These are phyloP conservation scores for Leucoma salicis DNA, from an alignment of 2,888 invertebrate species.

Conservation along the genomic window DNA sequence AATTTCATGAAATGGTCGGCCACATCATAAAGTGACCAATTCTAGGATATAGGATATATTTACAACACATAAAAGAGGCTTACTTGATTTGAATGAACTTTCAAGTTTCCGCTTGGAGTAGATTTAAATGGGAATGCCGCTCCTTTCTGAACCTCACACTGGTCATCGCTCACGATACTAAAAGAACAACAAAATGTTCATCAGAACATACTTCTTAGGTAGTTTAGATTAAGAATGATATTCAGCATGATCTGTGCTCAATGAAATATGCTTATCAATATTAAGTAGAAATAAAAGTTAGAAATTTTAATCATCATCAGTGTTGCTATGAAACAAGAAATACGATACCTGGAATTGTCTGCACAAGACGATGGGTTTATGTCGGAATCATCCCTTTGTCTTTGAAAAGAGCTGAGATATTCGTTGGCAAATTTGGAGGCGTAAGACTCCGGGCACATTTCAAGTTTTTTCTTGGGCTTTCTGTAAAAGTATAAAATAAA, in stretches of 20 bases:
- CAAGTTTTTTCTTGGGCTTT: slow-evolving; percentile 55
- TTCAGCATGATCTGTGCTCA: too few relatives aligned
- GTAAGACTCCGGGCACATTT: slow-evolving; percentile 55
- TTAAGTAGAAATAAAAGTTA: too few relatives aligned
- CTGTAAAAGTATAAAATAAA: slow-evolving; percentile 30
- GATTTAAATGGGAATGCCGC: slow-evolving; percentile 84
- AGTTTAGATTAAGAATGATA: too few relatives aligned
- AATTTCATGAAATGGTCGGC: too few relatives aligned
- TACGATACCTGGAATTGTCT: slow-evolving; percentile 61
- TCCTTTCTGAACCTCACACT: slow-evolving; percentile 45
- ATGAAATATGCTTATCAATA: too few relatives aligned
- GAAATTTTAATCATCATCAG: not conserved
- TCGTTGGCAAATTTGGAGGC: slow-evolving; percentile 53
- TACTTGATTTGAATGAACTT: slow-evolving; percentile 87
- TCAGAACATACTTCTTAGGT: not conserved
- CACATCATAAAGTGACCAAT: too few relatives aligned
- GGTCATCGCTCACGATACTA: slow-evolving; percentile 57
- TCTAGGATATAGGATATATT: too few relatives aligned
- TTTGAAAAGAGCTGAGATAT: slow-evolving; percentile 42
- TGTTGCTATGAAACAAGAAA: not conserved
- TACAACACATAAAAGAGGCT: too few relatives aligned
- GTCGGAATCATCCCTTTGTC: slow-evolving; percentile 35
- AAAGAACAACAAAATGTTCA: slow-evolving; percentile 11
- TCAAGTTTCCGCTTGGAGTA: slow-evolving; percentile 87
- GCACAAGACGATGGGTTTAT: slow-evolving; percentile 49